These are phyloP conservation scores for Herpailurus yagouaroundi DNA, from an alignment of 2,113 vertebrate genomes.

Conservation along the genomic window DNA sequence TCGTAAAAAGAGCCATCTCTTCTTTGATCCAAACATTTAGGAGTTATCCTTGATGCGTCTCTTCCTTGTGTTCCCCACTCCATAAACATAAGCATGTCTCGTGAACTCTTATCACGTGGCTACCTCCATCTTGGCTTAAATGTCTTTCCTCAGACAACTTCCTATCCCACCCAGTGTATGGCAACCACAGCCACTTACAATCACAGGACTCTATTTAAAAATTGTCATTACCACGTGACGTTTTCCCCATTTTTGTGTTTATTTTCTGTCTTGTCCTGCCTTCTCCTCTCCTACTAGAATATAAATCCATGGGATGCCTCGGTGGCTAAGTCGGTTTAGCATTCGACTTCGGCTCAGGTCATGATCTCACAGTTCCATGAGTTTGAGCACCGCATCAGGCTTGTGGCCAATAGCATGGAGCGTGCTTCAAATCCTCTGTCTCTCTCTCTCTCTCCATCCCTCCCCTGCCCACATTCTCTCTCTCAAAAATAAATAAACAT, in stretches of 20 bases:
- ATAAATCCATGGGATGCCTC: no score
- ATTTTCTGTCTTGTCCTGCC: background rate
- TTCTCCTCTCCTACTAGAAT: background rate
- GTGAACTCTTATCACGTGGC: fast-evolving
- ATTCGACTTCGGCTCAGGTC: no score
- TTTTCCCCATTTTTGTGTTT: background rate
- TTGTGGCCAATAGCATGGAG: no score
- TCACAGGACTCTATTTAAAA: background rate
- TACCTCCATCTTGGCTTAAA: background rate
- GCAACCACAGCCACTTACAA: background rate
- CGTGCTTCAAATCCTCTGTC: no score
- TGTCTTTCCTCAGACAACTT: background rate
- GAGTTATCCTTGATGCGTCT: background rate
- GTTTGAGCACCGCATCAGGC: no score
- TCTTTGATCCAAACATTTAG: background rate
- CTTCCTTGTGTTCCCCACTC: background rate
- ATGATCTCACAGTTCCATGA: no score
- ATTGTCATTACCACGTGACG: background rate
- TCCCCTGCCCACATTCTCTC: no score
- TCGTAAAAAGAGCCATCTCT: background rate
- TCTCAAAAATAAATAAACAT: no score
- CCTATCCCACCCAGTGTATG: background rate
- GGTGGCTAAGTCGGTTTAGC: no score
- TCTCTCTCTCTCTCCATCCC: no score
- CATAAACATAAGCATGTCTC: background rate